These are phyloP conservation scores for Parotia lawesii DNA, from an alignment of 2,113 vertebrate genomes.

Conservation along the genomic window DNA sequence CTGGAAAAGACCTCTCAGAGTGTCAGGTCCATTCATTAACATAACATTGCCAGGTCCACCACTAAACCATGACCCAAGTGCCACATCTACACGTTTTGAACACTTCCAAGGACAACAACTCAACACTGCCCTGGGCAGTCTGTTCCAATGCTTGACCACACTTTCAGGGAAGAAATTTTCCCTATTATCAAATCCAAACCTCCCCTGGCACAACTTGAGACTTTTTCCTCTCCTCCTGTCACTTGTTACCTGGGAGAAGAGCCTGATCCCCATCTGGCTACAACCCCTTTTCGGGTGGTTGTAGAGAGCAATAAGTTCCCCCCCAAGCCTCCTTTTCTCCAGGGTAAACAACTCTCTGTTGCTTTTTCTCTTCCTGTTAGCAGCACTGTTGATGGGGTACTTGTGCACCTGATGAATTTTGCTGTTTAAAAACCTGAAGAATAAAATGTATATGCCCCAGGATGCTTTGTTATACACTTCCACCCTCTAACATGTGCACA, in stretches of 20 bases:
- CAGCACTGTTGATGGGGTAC: neutral
- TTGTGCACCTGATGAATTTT: neutral
- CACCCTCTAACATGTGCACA: neutral
- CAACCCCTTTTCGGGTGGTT: too few relatives aligned
- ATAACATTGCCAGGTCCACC: neutral
- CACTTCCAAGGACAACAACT: neutral
- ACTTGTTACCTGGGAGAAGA: neutral
- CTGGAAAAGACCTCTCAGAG: neutral
- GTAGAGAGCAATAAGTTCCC: neutral
- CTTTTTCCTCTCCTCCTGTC: too few relatives aligned
- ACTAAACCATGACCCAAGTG: neutral
- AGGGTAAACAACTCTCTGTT: neutral
- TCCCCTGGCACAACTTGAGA: neutral
- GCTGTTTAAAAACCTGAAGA: neutral
- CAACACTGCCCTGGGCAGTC: neutral
- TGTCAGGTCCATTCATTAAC: too few relatives aligned
- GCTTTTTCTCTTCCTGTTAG: neutral
- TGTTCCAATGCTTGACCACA: fast-evolving
- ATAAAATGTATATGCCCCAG: neutral
- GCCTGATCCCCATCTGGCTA: too few relatives aligned
- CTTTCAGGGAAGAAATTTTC: neutral
- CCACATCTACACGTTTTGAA: fast-evolving
- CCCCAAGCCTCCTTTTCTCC: neutral
- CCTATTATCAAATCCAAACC: neutral
- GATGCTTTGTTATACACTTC: neutral